A percentile compares a stretch with the other conserved stretches of the same genome.
Conservation (phyloP, 2,113 vertebrate genomes). For the Otolemur garnettii region DNA sequence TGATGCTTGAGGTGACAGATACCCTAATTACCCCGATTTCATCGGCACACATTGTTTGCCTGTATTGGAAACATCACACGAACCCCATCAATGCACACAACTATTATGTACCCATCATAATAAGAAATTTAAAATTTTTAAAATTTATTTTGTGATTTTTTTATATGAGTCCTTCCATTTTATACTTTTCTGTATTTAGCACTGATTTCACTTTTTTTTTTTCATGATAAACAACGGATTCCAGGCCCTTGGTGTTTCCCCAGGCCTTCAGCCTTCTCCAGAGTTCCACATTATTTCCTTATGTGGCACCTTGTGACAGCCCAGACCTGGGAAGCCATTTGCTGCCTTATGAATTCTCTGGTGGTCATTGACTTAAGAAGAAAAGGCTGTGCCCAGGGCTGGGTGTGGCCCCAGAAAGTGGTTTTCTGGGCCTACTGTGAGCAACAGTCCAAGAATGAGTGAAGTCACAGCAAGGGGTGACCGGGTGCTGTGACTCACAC, state of each 20-base stretch:
- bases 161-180: background rate
- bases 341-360: background rate
- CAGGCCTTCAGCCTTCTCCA: background rate
- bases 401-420: background rate
- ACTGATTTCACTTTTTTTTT: background rate
- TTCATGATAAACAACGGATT: background rate
- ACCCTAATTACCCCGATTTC: too few species aligned
- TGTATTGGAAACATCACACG: too few species aligned
- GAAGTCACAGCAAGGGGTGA: background rate
- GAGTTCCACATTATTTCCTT: background rate
- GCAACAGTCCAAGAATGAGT: background rate
- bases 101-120: background rate
- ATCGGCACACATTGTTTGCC: too few species aligned
- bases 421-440: background rate
- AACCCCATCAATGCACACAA: too few species aligned
- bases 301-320: accelerated
- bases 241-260: background rate
- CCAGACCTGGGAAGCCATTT: background rate
- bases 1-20: too few species aligned
- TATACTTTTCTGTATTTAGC: background rate
- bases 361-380: background rate
- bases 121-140: background rate
- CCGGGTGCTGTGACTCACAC: too few species aligned
- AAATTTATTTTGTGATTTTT: background rate
- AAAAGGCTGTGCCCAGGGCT: background rate